Percentiles rank a stretch among this genome's conserved stretches.
phyloP scores from a whole-genome alignment of 2,797 vertebrate genomes.

The Phyllotis vaccarum region DNA sequence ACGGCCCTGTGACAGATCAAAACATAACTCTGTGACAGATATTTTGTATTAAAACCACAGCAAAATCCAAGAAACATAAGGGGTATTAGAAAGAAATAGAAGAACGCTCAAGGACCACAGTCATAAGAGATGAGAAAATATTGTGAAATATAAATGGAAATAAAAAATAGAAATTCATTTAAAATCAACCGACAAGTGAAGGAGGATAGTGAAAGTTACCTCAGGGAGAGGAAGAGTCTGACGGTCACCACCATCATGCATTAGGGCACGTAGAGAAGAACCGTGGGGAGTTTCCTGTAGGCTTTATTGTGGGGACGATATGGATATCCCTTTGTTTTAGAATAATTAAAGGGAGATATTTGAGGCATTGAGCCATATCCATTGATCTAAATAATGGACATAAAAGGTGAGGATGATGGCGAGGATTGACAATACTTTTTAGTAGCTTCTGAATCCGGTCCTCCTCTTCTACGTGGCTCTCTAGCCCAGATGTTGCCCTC shows the following conservation, averaged over 20 bases:
- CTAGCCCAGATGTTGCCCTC: neutral
- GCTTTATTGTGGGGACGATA: neutral
- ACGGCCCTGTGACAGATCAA: neutral
- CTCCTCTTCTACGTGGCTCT: neutral
- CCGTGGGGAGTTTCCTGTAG: neutral
- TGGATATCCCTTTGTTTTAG: neutral
- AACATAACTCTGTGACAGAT: neutral
- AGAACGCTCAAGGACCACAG: neutral
- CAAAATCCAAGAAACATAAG: neutral
- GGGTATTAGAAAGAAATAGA: neutral
- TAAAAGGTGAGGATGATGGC: neutral
- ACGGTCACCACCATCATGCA: neutral
- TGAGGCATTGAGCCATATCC: neutral
- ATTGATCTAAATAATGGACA: neutral
- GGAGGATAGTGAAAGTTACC: neutral
- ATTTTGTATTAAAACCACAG: neutral
- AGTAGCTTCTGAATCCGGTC: neutral
- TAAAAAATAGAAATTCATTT: neutral
- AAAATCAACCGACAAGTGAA: neutral
- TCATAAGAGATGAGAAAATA: neutral
- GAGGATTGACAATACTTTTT: conserved; percentile 25
- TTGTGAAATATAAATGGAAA: neutral
- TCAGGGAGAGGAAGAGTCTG: neutral
- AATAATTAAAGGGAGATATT: neutral
- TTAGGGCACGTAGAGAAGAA: neutral